A percentile compares a stretch with the other conserved stretches of the same genome.
Conservation (phyloP, 2,797 vertebrate species). For the Loris lydekkerianus region DNA sequence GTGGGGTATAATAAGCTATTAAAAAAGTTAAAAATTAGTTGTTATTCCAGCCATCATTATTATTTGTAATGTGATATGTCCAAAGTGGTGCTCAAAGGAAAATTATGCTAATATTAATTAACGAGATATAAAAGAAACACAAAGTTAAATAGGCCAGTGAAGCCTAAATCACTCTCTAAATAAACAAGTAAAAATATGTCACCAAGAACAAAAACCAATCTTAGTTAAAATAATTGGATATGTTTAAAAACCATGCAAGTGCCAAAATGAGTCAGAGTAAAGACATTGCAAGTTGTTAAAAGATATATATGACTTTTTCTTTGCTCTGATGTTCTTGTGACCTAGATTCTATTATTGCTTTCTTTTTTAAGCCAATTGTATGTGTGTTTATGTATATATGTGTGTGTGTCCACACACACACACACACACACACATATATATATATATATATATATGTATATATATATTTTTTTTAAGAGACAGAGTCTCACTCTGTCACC, state of each 20-base stretch:
- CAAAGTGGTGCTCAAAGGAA: constrained; percentile 28
- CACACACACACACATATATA: too few species aligned
- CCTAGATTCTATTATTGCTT: not conserved
- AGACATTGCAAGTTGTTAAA: not conserved
- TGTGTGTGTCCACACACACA: too few species aligned
- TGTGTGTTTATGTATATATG: too few species aligned
- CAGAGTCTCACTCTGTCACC: too few species aligned
- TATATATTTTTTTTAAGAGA: too few species aligned
- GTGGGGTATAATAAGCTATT: not conserved
- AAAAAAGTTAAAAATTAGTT: not conserved
- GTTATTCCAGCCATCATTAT: constrained; percentile 7
- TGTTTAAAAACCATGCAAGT: not conserved
- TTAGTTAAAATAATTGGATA: constrained; percentile 30
- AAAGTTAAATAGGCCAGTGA: constrained; percentile 31
- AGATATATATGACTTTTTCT: not conserved
- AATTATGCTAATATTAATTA: constrained; percentile 43
- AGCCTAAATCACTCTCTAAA: constrained; percentile 15
- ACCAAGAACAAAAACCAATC: not conserved
- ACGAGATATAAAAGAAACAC: constrained; percentile 34
- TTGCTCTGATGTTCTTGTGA: constrained; percentile 7
- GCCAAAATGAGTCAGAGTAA: not conserved
- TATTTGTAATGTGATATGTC: not conserved
- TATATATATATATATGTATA: too few species aligned
- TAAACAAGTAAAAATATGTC: not conserved
- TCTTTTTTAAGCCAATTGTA: constrained; percentile 8